Evolutionary conservation across 2,113 vertebrate genomes (phyloP), one percentile per base, ranked within the genome.

Genomic region (Myotis davidii): DNA sequence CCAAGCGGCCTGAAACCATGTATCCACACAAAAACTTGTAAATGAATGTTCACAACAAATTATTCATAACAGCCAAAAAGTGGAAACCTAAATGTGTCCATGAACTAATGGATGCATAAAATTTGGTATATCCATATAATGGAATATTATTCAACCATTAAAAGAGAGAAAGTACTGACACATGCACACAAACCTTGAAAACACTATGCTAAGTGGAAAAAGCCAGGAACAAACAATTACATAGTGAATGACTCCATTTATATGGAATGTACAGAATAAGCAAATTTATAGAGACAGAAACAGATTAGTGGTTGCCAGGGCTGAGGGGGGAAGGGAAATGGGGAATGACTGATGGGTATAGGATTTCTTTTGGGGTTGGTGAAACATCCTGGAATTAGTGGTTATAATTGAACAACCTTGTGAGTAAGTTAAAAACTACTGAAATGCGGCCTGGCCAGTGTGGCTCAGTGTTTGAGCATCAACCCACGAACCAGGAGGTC

Each of bases 371-470:
- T 13, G 23, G 50, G 70, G 59, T 56, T 56, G 65, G 83, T n/a
- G 34, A 83, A 88, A 90, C 65, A 23, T 59, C 72, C 52, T 85
- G 45, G n/a, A 93, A 81, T 81, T 27, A 94, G 70, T 61, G 42
- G 13, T 79, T 76, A 54, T n/a, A n/a, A 50, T 0, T 73, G 18
- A 52, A 74, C 21, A 65, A 84, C 1, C 27, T 84, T 70, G 11
- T n/a, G 11, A 76, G 59, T 85, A 61, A 59, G 50, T 67, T 76
- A 77, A 93, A 96, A 84, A 50, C 12, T 45, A 82, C 32, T 65
- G 27, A 85, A 83, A 2, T n/a, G 37, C 9, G 11, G 37, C 39
- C 70, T 27, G 21, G 34, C 37, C 39, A 14, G 10, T 25, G 37
- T 73, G 23, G 12, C 21, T 73, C 37, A 25, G 21, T 42, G 21